A percentile compares a stretch with the other conserved stretches of the same genome.
These are phyloP conservation scores for Venustoraphidia nigricollis DNA, from an alignment of 2,888 invertebrate species.

Conservation along the genomic window DNA sequence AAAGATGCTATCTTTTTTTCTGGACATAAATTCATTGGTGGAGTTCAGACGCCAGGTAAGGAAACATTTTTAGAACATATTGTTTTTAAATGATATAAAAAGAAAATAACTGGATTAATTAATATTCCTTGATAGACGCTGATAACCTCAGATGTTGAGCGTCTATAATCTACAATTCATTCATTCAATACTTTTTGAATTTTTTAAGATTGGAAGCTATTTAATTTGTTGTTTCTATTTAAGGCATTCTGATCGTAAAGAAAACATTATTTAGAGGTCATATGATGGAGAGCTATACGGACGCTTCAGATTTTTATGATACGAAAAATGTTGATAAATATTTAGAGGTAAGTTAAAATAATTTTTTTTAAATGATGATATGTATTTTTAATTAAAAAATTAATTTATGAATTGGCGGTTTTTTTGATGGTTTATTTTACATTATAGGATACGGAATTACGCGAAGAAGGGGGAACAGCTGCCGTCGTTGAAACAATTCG, in stretches of 20 bases:
- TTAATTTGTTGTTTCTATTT: conserved; percentile 7
- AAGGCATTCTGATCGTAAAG: conserved; percentile 49
- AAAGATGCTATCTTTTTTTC: conserved; percentile 85
- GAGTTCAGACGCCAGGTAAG: conserved; percentile 67
- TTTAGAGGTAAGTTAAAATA: conserved; percentile 25
- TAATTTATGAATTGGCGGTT: background rate
- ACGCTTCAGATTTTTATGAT: conserved; percentile 40
- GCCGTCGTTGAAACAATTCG: conserved; percentile 69
- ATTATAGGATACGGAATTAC: conserved; percentile 38
- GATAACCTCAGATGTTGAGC: too few species aligned
- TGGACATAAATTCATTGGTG: conserved; percentile 82
- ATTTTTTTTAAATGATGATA: conserved; percentile 1
- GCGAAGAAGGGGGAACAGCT: conserved; percentile 63
- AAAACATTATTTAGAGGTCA: conserved; percentile 34
- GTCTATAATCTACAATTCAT: too few species aligned
- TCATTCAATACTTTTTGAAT: too few species aligned
- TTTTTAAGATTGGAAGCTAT: background rate
- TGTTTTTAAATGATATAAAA: background rate
- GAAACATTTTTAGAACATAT: conserved; percentile 1
- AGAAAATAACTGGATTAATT: too few species aligned
- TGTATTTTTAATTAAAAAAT: too few species aligned
- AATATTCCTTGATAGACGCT: too few species aligned
- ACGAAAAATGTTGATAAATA: conserved; percentile 29
- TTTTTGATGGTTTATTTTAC: conserved; percentile 1
- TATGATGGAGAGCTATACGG: conserved; percentile 32